Percentiles rank a stretch among this genome's conserved stretches.
Conservation (phyloP, 2,888 invertebrate genomes). For the Ypsolopha scabrella region DNA sequence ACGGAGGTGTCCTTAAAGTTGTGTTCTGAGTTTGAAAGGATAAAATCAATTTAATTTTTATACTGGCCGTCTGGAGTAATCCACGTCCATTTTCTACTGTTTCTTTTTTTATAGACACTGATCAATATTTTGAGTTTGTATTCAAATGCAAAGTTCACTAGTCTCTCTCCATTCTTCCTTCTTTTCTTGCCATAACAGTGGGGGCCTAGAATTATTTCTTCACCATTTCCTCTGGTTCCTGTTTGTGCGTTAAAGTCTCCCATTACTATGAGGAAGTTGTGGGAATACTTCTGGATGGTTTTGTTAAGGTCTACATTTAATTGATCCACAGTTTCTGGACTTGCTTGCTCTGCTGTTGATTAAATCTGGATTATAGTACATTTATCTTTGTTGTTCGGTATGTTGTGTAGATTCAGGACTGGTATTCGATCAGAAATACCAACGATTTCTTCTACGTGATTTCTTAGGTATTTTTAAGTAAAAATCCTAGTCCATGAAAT, state of each 20-base stretch:
- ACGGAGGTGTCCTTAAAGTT: no score
- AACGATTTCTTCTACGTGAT: background rate
- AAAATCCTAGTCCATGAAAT: constrained; percentile 1
- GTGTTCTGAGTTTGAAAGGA: no score
- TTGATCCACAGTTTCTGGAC: background rate
- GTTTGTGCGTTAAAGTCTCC: no score
- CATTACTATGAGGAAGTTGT: background rate
- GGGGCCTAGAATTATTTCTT: background rate
- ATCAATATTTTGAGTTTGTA: constrained; percentile 5
- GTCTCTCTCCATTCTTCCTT: constrained; percentile 1
- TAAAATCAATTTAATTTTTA: constrained; percentile 3
- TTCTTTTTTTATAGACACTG: constrained; percentile 1
- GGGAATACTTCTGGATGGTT: background rate
- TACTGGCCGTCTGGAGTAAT: constrained; percentile 4
- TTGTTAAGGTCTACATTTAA: background rate
- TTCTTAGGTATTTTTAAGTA: constrained; percentile 3
- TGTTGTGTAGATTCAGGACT: constrained; percentile 1
- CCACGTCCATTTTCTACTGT: background rate
- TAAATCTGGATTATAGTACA: constrained; percentile 4
- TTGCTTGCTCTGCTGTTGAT: constrained; percentile 1
- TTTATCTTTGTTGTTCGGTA: background rate
- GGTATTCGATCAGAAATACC: constrained; percentile 2
- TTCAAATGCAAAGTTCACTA: constrained; percentile 3
- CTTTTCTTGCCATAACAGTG: constrained; percentile 2
- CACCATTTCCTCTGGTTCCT: background rate